Evolutionary conservation across 2,113 vertebrate genomes (phyloP), one percentile per base, ranked within the genome.

Genomic region (Apteryx owenii): DNA sequence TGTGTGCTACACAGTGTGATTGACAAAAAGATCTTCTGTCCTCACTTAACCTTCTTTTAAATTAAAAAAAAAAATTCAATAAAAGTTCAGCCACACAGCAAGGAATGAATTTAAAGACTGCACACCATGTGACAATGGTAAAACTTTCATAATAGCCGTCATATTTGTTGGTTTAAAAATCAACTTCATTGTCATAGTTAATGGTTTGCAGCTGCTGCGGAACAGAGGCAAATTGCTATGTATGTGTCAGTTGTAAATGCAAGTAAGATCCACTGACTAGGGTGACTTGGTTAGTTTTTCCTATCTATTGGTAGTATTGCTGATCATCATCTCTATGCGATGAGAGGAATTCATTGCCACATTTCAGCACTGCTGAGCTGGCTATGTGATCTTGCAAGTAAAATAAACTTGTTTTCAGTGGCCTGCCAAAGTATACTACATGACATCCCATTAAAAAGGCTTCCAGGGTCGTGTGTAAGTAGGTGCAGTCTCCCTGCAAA

Each of bases 101-200:
- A 96, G 95, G 92, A 96, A 96, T 95, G 96, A 90, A 96, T 97
- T 95, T 96, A 97, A 96, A 97, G 91, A 91, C 93, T 97, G 96
- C 92, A 90, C 93, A 96, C 93, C 94, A 96, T 97, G 93, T 96
- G 97, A 97, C 95, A 96, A 94, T 96, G 95, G 90, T 96, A 95
- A 96, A 97, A 95, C 97, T 96, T 97, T 96, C 96, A 96, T 96
- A 96, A 96, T 95, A 97, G 95, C 85, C 82, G 0, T 96, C 95
- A 97, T 95, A 96, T 97, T 96, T 97, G 96, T 97, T 97, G 95
- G 95, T 97, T 97, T 97, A 93, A 97, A 97, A 96, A 94, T 96
- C 92, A 93, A 64, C 93, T 97, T 97, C 96, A 96, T 97, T 98
- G 95, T 97, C 94, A 90, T 62, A 95, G 93, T 94, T 98, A 97